Base-by-base conservation (phyloP, 2,113 vertebrate species). In the Progne subis region DNA sequence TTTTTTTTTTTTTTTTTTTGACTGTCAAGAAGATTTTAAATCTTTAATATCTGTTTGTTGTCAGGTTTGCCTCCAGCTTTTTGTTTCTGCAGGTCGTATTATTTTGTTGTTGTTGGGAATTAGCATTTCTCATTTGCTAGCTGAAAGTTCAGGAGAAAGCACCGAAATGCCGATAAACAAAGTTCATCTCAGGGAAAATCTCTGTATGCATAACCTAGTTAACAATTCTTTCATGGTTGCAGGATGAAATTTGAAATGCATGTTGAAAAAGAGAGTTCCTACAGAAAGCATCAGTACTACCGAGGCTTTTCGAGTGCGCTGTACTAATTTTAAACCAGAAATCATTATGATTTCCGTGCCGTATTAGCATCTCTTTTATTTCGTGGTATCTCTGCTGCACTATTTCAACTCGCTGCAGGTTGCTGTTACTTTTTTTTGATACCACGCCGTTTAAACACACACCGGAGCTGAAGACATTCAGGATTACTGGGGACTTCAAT, bases 241-340 rank as follows among this genome's bases (percentile, higher is more conserved):
- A 5, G 79, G 60, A 68, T 77, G 78, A 84, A 88, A 90, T 96
- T 67, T 72, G 75, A 95, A 96, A 94, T 77, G 90, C 32, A 17
- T 9, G 68, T 84, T 94, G 80, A 52, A 92, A 95, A 86, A 72
- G 68, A 78, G 76, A 68, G 43, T 72, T 91, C 96, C 43, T 78
- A 80, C 92, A 81, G 92, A 96, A 95, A 96, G 75, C 69, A 44
- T 47, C 11, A 2, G 39, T 34, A 18, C 86, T 75, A 72, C 88
- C 6, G 7, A 67, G 82, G 81, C 67, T 93, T 78, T 92, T 74
- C 2, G 25, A 32, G 49, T 34, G n/a, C 1, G 12, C 72, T 69
- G 93, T 50, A 68, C 96, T 95, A 92, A 94, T 91, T 91, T 95
- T 95, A 95, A 95, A 93, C 34, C 2, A 85, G 91, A 94, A 97